phyloP scores from a whole-genome alignment of 2,888 invertebrate genomes.

The Thera obeliscata region DNA sequence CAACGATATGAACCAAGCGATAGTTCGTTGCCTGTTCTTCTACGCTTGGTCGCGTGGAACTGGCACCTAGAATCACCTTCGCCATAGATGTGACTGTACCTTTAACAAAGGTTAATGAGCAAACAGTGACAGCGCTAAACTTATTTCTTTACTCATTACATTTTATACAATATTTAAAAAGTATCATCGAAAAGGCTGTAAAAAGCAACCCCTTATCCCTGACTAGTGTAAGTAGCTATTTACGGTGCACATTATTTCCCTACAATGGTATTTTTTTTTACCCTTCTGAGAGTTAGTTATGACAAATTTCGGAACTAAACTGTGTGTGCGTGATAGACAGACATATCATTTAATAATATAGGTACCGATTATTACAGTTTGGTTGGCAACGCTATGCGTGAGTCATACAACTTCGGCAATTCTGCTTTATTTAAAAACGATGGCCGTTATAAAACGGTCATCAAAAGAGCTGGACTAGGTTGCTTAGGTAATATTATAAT shows the following conservation, averaged over 20 bases:
- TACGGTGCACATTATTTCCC: slow-evolving; percentile 3
- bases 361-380: slow-evolving; percentile 46
- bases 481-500: background rate
- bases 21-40: no score
- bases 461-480: background rate
- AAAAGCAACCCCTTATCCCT: no score
- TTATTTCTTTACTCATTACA: no score
- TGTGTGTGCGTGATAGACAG: slow-evolving; percentile 55
- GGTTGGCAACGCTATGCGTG: slow-evolving; percentile 38
- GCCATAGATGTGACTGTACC: no score
- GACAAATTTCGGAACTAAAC: slow-evolving; percentile 52
- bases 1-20: no score
- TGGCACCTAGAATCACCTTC: no score
- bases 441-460: background rate
- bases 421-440: background rate
- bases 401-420: slow-evolving; percentile 3
- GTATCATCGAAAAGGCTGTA: no score
- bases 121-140: no score
- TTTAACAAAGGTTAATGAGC: no score
- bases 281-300: slow-evolving; percentile 47
- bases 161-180: no score
- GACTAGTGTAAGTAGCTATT: no score
- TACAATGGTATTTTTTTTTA: slow-evolving; percentile 11
- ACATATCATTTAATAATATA: slow-evolving; percentile 59
- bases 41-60: no score